These are phyloP conservation scores for Entomobrya proxima DNA, from an alignment of 2,888 invertebrate species.

Conservation along the genomic window DNA sequence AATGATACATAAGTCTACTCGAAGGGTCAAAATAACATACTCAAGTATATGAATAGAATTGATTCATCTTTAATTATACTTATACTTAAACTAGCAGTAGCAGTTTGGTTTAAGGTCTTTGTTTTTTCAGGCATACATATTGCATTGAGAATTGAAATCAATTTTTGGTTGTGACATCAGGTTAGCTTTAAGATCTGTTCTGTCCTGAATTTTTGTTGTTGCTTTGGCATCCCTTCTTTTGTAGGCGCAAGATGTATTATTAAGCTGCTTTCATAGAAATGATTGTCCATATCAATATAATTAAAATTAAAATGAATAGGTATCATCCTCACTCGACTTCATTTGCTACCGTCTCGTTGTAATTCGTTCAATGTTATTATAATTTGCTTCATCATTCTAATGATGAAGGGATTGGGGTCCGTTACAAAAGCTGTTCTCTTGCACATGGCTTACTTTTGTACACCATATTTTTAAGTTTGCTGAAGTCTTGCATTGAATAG, in stretches of 20 bases:
- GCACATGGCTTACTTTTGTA: not conserved
- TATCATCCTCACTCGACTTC: not conserved
- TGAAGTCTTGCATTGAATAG: not conserved
- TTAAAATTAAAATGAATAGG: conserved; percentile 2
- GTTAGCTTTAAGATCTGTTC: conserved; percentile 2
- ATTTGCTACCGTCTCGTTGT: not conserved
- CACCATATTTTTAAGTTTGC: not conserved
- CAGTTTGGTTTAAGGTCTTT: not conserved
- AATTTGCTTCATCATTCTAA: conserved; percentile 5
- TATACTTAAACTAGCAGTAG: not conserved
- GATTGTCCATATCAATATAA: not conserved
- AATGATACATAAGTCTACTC: no score
- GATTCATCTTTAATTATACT: no score
- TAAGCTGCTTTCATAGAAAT: not conserved
- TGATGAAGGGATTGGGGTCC: conserved; percentile 1
- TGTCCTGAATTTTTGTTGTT: conserved; percentile 41
- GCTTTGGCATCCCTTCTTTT: not conserved
- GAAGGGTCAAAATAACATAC: no score
- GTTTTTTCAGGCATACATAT: not conserved
- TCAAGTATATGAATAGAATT: no score
- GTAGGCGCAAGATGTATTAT: not conserved
- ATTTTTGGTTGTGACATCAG: conserved; percentile 56
- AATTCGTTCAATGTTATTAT: not conserved
- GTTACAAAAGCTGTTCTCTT: conserved; percentile 46
- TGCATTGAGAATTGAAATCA: conserved; percentile 38